Percentiles rank a stretch among this genome's conserved stretches.
Evolutionary conservation across 2,888 invertebrate species (phyloP).

Genomic region (Drosophila paramelanica): DNA sequence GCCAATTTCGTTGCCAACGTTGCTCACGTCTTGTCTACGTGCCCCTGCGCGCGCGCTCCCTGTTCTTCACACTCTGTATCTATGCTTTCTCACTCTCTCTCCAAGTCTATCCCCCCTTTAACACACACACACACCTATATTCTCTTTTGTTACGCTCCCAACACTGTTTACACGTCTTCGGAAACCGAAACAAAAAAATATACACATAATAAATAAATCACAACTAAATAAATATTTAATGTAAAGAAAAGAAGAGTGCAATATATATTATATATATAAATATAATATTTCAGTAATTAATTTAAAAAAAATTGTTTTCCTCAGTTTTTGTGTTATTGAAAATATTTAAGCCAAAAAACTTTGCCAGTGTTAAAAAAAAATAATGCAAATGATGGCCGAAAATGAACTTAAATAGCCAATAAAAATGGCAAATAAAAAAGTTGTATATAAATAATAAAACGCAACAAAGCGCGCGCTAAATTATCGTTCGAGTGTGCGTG

Average conservation of each 20-base stretch:
- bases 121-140: slow-evolving; percentile 6
- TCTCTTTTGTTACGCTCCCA: slow-evolving; percentile 31
- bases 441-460: slow-evolving; percentile 7
- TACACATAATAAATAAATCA: slow-evolving; percentile 11
- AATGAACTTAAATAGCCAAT: slow-evolving; percentile 28
- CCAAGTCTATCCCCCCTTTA: slow-evolving; percentile 8
- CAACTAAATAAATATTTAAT: slow-evolving; percentile 10
- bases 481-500: neutral
- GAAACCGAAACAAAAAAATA: slow-evolving; percentile 9
- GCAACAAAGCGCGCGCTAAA: slow-evolving; percentile 27
- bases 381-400: slow-evolving; percentile 23
- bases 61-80: slow-evolving; percentile 4
- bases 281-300: neutral
- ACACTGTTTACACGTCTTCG: slow-evolving; percentile 16
- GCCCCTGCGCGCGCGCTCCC: slow-evolving; percentile 48
- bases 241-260: slow-evolving; percentile 16
- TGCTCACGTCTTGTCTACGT: slow-evolving; percentile 64
- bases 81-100: slow-evolving; percentile 6
- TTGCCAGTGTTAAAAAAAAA: slow-evolving; percentile 34
- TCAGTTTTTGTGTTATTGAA: slow-evolving; percentile 18
- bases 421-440: neutral
- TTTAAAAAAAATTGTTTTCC: slow-evolving; percentile 3
- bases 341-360: slow-evolving; percentile 30
- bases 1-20: slow-evolving; percentile 49
- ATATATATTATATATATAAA: slow-evolving; percentile 9